phyloP scores from a whole-genome alignment of 2,113 vertebrate species.

The Pygoscelis adeliae region DNA sequence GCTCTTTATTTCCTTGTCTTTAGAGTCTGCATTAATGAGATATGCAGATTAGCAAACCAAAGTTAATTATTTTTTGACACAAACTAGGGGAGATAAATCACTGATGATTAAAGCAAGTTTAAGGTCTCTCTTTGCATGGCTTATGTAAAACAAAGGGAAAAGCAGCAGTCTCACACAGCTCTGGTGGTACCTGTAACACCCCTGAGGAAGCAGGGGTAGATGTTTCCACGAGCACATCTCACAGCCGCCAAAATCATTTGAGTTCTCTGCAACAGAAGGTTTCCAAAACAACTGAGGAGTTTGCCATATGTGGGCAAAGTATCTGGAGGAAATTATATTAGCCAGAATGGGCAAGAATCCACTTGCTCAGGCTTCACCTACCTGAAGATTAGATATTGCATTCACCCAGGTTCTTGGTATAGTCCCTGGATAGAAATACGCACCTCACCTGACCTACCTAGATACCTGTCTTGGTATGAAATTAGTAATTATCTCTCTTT shows the following conservation, averaged over 20 bases:
- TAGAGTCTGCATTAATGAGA: constrained; percentile 17
- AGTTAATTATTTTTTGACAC: constrained; percentile 44
- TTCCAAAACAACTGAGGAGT: neutral
- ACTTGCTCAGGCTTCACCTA: neutral
- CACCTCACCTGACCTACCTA: neutral
- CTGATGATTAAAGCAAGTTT: constrained; percentile 13
- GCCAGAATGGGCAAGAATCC: neutral
- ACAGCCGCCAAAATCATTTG: neutral
- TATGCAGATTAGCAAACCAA: constrained; percentile 24
- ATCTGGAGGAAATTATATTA: neutral
- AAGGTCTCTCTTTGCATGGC: neutral
- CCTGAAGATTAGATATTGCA: neutral
- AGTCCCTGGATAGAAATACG: neutral
- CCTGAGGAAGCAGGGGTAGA: neutral
- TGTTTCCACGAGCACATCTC: neutral
- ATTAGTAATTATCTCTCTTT: neutral
- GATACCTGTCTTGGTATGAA: neutral
- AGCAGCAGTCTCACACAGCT: neutral
- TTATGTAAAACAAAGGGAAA: neutral
- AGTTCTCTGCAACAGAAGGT: neutral
- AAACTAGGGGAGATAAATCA: constrained; percentile 38
- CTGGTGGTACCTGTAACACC: neutral
- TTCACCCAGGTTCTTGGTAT: neutral
- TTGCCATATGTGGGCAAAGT: neutral
- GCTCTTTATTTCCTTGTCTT: constrained; percentile 1